A percentile compares a stretch with the other conserved stretches of the same genome.
phyloP scores from a whole-genome alignment of 1,140 invertebrate species.

The Bombus affinis region DNA sequence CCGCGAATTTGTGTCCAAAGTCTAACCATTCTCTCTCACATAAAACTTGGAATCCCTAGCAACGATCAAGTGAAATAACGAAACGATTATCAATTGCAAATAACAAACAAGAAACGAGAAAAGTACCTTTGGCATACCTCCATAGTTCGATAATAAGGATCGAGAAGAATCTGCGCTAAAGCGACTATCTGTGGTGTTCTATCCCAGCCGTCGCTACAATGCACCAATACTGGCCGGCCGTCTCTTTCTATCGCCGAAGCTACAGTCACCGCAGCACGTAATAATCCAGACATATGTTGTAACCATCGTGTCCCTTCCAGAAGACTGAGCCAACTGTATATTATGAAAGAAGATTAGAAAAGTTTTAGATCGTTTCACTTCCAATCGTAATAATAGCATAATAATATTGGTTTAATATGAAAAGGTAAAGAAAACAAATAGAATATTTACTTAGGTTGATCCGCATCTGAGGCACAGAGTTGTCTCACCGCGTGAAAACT shows the following conservation, averaged over 20 bases:
- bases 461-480: conserved; percentile 89
- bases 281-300: conserved; percentile 92
- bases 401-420: not conserved
- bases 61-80: conserved; percentile 3
- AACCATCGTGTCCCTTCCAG: conserved; percentile 96
- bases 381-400: not conserved
- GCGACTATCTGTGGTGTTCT: conserved; percentile 97
- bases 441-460: conserved; percentile 88
- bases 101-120: not conserved
- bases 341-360: not conserved
- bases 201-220: conserved; percentile 99
- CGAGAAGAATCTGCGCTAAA: conserved; percentile 94
- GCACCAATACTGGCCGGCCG: conserved; percentile 95
- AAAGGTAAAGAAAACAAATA: not conserved
- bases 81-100: not conserved
- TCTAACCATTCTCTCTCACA: conserved; percentile 98
- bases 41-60: conserved; percentile 93
- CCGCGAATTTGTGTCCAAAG: conserved; percentile 98
- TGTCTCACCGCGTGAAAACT: conserved; percentile 90
- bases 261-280: conserved; percentile 91
- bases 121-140: conserved; percentile 84
- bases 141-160: conserved; percentile 96
- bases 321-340: conserved; percentile 91
- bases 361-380: not conserved
- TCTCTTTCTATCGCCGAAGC: conserved; percentile 91